Conservation (phyloP, 2,888 invertebrate species). For the Zonitis immaculata region DNA sequence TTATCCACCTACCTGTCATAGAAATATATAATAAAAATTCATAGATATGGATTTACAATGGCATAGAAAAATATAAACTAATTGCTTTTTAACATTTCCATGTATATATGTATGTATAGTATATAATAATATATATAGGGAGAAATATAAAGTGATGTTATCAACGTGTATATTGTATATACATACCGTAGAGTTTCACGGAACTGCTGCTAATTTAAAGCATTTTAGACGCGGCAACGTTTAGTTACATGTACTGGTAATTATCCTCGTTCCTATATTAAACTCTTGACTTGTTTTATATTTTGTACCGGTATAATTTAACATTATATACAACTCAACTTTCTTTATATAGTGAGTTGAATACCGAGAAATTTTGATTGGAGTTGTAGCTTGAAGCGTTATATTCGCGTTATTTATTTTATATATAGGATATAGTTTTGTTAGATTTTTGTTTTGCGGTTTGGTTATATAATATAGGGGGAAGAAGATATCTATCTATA, state of each 20-base stretch:
- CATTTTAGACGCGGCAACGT: slow-evolving; percentile 33
- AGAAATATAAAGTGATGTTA: slow-evolving; percentile 24
- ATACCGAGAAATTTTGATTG: neutral
- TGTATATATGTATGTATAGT: slow-evolving; percentile 30
- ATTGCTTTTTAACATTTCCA: slow-evolving; percentile 31
- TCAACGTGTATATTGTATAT: no score
- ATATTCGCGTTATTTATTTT: no score
- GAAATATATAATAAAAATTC: neutral
- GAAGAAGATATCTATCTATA: no score
- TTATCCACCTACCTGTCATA: slow-evolving; percentile 16
- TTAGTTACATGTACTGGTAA: slow-evolving; percentile 35
- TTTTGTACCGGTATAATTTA: slow-evolving; percentile 27
- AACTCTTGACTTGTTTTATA: slow-evolving; percentile 28
- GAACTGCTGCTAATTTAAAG: slow-evolving; percentile 36
- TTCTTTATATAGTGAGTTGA: neutral
- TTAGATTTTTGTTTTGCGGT: no score
- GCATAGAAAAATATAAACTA: slow-evolving; percentile 8
- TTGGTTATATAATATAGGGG: no score
- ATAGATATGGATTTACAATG: neutral
- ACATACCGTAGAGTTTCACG: slow-evolving; percentile 31
- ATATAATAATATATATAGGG: neutral
- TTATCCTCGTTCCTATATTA: slow-evolving; percentile 32
- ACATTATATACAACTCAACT: neutral
- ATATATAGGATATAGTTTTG: no score
- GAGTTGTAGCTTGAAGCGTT: neutral